Percentiles rank a stretch among this genome's conserved stretches.
Evolutionary conservation across 2,888 invertebrate species (phyloP).

Genomic region (Cylloceria caligata): DNA sequence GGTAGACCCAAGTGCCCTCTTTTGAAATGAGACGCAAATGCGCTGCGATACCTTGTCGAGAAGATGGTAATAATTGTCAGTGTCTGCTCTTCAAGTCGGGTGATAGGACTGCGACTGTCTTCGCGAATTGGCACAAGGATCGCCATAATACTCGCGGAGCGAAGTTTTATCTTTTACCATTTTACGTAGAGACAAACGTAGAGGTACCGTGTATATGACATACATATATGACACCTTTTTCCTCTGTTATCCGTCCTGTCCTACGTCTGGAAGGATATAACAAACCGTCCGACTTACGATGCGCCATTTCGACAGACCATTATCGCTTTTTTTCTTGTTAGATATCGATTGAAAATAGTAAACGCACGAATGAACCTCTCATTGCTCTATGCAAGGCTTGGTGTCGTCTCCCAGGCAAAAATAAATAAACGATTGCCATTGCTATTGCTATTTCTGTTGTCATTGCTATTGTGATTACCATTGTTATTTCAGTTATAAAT

Average conservation of each 20-base stretch:
- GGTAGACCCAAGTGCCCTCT: background rate
- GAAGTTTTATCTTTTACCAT: constrained; percentile 7
- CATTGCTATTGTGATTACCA: too few relatives aligned
- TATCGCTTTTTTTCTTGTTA: background rate
- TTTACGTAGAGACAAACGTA: background rate
- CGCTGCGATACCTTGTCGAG: background rate
- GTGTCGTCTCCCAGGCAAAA: too few relatives aligned
- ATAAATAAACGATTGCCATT: too few relatives aligned
- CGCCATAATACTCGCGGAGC: constrained; percentile 19
- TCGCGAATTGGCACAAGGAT: constrained; percentile 36
- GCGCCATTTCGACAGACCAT: background rate
- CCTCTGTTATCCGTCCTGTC: background rate
- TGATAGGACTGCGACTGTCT: background rate
- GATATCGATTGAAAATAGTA: background rate
- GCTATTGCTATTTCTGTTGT: background rate
- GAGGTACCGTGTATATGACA: background rate
- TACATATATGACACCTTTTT: background rate
- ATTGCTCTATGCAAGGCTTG: too few relatives aligned
- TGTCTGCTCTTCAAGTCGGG: background rate
- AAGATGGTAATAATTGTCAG: background rate
- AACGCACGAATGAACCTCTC: too few relatives aligned
- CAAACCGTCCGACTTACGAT: background rate
- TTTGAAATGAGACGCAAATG: background rate
- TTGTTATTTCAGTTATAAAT: too few relatives aligned
- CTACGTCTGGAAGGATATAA: background rate